Evolutionary conservation across 2,888 invertebrate species (phyloP), one percentile per base, ranked within the genome.

Genomic region (Drosophila subquinaria): DNA sequence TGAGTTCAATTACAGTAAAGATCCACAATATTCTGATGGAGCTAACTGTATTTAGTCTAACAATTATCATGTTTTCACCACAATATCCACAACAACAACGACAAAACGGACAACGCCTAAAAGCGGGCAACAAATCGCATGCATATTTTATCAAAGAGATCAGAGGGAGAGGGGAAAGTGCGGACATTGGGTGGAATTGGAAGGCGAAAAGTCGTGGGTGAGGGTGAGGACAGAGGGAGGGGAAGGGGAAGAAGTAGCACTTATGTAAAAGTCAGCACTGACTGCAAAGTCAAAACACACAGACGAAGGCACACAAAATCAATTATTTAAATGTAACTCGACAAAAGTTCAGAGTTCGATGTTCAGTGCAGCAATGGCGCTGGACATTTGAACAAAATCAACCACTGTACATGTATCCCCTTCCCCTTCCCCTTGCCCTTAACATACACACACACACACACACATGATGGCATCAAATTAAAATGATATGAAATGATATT

Each of bases 241-340:
- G 11, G 2, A 10, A 17, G 33, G 15, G n/a, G 48, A 42, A 30
- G 60, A 5, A n/a, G 35, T 35, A 30, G 33, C 56, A 63, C 62
- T 63, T 56, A 48, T 64, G 33, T 64, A 64, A 57, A 64, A 64
- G 48, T 57, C 63, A 47, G 47, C 38, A 11, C 15, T 6, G 33
- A 20, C 38, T 38, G 38, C 47, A 56, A 43, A 52, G 48, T 42
- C 52, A 62, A 74, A 55, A 51, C 51, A 56, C 51, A 55, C 50
- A 38, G 50, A 47, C 33, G 27, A 61, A 61, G 51, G 50, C 62
- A 79, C 38, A 74, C 63, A 72, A 83, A 83, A 87, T 87, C 78
- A 84, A 81, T 89, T 84, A 84, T 89, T 84, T 70, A 84, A 87
- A 87, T 86, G 70, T 60, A 71, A 61, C 52, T 72, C 52, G 51